These are phyloP conservation scores for Phaedon cochleariae DNA, from an alignment of 2,888 invertebrate genomes.

Conservation along the genomic window DNA sequence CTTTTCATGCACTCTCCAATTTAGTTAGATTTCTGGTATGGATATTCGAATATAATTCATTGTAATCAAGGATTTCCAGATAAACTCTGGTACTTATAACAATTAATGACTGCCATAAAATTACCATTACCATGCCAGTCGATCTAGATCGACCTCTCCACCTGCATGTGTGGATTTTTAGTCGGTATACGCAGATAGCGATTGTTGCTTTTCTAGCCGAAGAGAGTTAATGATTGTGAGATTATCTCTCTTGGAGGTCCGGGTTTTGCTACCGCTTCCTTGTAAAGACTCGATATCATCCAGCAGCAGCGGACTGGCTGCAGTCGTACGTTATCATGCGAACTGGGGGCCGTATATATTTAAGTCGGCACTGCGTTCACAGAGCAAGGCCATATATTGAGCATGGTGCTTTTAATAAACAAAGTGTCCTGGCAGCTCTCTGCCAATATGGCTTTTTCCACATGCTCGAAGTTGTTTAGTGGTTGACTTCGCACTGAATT, in stretches of 20 bases:
- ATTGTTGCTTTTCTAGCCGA: constrained; percentile 36
- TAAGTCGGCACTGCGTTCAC: constrained; percentile 42
- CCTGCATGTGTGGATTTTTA: constrained; percentile 35
- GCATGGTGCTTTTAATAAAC: constrained; percentile 45
- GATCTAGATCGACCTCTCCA: constrained; percentile 34
- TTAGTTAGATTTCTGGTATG: too few relatives aligned
- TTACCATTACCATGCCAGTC: not conserved
- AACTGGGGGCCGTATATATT: constrained; percentile 40
- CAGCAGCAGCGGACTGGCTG: constrained; percentile 34
- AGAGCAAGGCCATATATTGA: constrained; percentile 45
- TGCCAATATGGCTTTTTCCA: constrained; percentile 42
- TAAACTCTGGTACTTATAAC: not conserved
- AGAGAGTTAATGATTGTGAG: constrained; percentile 43
- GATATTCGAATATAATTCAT: not conserved
- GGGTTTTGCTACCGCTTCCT: constrained; percentile 43
- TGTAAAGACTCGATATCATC: constrained; percentile 44
- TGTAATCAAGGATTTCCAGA: not conserved
- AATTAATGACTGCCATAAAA: not conserved
- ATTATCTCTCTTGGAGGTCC: constrained; percentile 46
- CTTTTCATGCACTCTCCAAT: too few relatives aligned
- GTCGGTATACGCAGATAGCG: constrained; percentile 24
- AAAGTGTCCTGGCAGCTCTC: constrained; percentile 44
- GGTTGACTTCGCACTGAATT: constrained; percentile 40
- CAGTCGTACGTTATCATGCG: constrained; percentile 43
- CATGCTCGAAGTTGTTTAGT: constrained; percentile 38